A percentile compares a stretch with the other conserved stretches of the same genome.
phyloP scores from a whole-genome alignment of 2,888 invertebrate genomes.

The Metacarcinus magister region DNA sequence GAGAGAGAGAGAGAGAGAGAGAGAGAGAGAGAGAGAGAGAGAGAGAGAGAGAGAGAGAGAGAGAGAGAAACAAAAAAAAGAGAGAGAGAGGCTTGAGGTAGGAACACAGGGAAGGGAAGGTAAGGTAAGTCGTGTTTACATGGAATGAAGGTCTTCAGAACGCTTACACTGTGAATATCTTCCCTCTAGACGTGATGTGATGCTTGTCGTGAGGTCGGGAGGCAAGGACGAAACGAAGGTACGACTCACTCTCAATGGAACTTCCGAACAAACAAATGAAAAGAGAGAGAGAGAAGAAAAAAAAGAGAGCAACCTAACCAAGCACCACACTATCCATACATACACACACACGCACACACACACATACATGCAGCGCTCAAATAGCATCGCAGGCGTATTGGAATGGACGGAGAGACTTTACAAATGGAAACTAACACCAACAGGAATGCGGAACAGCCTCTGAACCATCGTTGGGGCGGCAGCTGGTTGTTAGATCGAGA shows the following conservation, averaged over 20 bases:
- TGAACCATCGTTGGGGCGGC: neutral
- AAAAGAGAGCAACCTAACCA: no score
- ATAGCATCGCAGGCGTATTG: neutral
- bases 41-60: constrained; percentile 43
- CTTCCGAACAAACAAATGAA: neutral
- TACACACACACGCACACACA: constrained; percentile 34
- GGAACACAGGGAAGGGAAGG: neutral
- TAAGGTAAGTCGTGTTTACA: constrained; percentile 31
- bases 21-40: constrained; percentile 31
- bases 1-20: constrained; percentile 47
- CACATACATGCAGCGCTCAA: neutral
- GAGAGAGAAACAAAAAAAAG: constrained; percentile 31
- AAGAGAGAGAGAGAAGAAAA: neutral
- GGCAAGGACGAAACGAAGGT: neutral
- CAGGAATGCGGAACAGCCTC: neutral
- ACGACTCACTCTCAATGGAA: no score
- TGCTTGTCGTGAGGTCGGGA: neutral
- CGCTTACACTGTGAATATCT: neutral
- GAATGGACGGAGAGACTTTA: neutral
- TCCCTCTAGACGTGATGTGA: neutral
- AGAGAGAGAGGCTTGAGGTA: neutral
- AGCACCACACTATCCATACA: neutral
- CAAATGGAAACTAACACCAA: neutral
- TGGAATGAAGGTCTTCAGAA: constrained; percentile 4
- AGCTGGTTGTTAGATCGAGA: constrained; percentile 56